Conservation (phyloP, 2,113 vertebrate genomes). For the Globicephala melas region DNA sequence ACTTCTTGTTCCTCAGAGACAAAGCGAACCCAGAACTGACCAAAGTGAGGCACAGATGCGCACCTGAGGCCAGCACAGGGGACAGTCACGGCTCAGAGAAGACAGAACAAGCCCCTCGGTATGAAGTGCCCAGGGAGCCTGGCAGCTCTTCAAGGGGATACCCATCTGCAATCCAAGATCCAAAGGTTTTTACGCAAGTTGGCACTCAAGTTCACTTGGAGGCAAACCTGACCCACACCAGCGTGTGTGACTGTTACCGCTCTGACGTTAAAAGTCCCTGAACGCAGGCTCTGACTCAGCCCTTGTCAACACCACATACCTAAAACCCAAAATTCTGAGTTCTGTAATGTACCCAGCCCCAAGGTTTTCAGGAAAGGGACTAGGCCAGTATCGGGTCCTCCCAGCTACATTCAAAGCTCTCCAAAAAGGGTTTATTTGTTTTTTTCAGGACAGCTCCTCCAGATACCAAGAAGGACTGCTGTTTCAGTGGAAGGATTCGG, state of each 20-base stretch:
- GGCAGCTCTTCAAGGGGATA: background rate
- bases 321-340: background rate
- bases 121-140: rapidly evolving
- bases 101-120: background rate
- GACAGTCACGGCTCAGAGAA: background rate
- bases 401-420: background rate
- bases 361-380: background rate
- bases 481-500: background rate
- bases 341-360: background rate
- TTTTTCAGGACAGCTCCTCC: background rate
- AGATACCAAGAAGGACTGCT: background rate
- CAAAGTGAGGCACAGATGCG: background rate
- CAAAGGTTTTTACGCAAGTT: background rate
- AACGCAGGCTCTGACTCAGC: background rate
- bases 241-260: no score
- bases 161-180: background rate
- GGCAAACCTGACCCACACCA: background rate
- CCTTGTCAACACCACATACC: background rate
- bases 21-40: background rate
- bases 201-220: background rate
- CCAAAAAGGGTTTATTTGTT: background rate
- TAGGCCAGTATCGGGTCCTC: background rate
- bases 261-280: background rate
- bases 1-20: background rate
- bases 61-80: background rate